Percentiles rank a stretch among this genome's conserved stretches.
These are phyloP conservation scores for Chaunax sp. DNA, from an alignment of 2,797 vertebrate species.

Conservation along the genomic window DNA sequence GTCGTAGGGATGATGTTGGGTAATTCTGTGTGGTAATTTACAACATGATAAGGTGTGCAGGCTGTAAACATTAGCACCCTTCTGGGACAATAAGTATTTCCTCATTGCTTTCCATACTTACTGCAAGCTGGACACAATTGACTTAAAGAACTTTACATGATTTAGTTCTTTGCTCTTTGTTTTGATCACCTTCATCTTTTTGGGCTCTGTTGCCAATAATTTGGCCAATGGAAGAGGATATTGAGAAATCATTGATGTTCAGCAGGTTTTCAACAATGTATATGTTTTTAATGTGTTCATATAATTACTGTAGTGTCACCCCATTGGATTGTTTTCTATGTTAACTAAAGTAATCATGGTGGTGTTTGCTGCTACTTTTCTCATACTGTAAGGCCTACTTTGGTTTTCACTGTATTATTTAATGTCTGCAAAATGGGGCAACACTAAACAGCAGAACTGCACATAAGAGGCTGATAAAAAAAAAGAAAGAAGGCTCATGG, in stretches of 20 bases:
- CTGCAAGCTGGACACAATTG: conserved; percentile 6
- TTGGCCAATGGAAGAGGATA: not conserved
- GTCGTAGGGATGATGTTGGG: not conserved
- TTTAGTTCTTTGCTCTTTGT: not conserved
- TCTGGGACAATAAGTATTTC: conserved; percentile 40
- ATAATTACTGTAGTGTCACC: not conserved
- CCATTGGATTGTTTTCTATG: not conserved
- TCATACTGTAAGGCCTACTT: not conserved
- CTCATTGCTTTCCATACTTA: conserved; percentile 5
- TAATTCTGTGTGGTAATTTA: not conserved
- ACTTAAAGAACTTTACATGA: no score
- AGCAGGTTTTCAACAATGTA: no score
- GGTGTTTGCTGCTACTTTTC: not conserved
- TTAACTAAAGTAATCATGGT: not conserved
- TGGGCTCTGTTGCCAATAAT: not conserved
- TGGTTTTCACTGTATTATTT: not conserved
- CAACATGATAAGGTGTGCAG: conserved; percentile 11
- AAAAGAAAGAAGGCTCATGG: not conserved
- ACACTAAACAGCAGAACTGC: not conserved
- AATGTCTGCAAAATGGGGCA: not conserved
- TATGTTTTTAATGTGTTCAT: not conserved
- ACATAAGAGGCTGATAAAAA: not conserved
- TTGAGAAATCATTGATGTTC: not conserved
- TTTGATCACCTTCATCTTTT: not conserved
- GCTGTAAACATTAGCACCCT: not conserved